Conservation (phyloP, 2,113 vertebrate genomes). For the Suricata suricatta region DNA sequence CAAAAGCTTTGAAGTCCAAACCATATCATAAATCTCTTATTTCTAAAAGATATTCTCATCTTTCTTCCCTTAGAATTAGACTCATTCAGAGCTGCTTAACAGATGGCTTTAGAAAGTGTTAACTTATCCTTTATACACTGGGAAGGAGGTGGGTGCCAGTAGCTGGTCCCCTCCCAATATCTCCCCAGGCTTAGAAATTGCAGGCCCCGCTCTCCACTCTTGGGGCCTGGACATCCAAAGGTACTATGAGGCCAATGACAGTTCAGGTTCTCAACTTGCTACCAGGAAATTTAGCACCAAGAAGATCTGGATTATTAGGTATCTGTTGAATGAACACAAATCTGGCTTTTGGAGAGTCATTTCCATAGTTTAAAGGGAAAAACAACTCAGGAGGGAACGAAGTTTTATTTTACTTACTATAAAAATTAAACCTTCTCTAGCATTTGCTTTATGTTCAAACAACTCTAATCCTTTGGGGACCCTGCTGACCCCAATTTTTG, state of each 20-base stretch:
- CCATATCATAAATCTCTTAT: background rate
- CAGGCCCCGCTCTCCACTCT: background rate
- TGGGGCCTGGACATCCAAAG: background rate
- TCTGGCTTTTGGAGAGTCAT: background rate
- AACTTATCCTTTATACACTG: background rate
- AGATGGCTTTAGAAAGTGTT: background rate
- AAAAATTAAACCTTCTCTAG: background rate
- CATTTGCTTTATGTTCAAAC: background rate
- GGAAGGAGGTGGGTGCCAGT: background rate
- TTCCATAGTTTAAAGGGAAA: background rate
- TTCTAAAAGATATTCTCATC: background rate
- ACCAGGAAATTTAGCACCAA: background rate
- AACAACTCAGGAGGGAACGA: background rate
- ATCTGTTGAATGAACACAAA: background rate
- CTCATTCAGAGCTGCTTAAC: background rate
- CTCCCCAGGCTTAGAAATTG: background rate
- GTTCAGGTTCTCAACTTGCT: conserved; percentile 5
- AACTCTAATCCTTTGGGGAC: background rate
- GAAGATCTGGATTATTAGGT: background rate
- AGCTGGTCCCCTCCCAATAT: background rate
- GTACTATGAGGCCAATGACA: background rate
- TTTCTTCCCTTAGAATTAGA: background rate
- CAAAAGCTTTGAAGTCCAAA: background rate
- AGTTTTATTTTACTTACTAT: background rate
- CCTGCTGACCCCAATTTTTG: background rate